Evolutionary conservation across 2,797 vertebrate genomes (phyloP).

Genomic region (Selene dorsalis): DNA sequence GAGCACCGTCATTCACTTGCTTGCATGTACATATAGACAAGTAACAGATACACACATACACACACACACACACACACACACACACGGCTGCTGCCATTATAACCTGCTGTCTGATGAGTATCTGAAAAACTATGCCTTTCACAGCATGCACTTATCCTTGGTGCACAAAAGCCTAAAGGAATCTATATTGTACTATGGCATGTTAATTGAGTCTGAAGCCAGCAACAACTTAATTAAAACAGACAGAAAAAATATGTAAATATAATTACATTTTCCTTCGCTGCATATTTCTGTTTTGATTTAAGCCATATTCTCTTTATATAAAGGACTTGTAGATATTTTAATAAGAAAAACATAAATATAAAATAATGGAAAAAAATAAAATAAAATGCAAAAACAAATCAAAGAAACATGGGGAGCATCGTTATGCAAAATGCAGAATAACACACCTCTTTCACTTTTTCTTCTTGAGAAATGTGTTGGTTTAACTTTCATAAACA

Average conservation of each 20-base stretch:
- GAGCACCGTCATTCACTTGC: slow-evolving; percentile 32
- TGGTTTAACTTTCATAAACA: slow-evolving; percentile 49
- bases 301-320: not conserved
- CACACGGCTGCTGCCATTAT: slow-evolving; percentile 24
- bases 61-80: slow-evolving; percentile 9
- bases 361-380: not conserved
- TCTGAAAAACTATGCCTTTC: slow-evolving; percentile 3
- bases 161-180: not conserved
- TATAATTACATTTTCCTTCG: not conserved
- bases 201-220: slow-evolving; percentile 13
- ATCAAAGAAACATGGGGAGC: not conserved
- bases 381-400: not conserved
- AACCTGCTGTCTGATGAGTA: not conserved
- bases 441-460: not conserved
- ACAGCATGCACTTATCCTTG: slow-evolving; percentile 19
- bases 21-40: slow-evolving; percentile 5
- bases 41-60: not conserved
- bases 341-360: not conserved
- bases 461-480: slow-evolving; percentile 39
- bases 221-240: not conserved
- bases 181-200: not conserved
- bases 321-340: not conserved
- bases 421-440: not conserved
- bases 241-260: not conserved
- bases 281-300: not conserved